Evolutionary conservation across 2,888 invertebrate genomes (phyloP).

Genomic region (Trachelus troglodyta): DNA sequence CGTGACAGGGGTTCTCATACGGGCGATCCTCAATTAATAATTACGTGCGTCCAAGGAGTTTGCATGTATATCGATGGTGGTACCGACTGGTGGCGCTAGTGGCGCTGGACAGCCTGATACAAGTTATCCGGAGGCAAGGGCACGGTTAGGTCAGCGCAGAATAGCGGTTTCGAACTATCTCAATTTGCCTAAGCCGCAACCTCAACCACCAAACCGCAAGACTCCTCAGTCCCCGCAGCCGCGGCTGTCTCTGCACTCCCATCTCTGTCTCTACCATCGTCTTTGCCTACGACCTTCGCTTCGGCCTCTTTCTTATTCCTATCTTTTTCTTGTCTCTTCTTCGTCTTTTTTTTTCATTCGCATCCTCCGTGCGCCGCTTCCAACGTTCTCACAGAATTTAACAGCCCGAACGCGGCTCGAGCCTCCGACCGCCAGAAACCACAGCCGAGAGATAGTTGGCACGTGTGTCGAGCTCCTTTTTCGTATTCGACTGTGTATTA

Average conservation of each 20-base stretch:
- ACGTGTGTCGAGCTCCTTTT: neutral
- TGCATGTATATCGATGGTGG: neutral
- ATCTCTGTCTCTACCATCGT: neutral
- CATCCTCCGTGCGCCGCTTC: neutral
- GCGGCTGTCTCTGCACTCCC: constrained; percentile 8
- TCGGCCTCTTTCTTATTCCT: constrained; percentile 16
- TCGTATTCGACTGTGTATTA: neutral
- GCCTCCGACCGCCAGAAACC: neutral
- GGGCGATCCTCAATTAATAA: neutral
- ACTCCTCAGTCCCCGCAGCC: constrained; percentile 45
- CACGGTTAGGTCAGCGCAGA: constrained; percentile 49
- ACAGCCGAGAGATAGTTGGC: neutral
- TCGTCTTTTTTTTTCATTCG: constrained; percentile 9
- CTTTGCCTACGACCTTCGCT: constrained; percentile 11
- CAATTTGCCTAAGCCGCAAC: constrained; percentile 59
- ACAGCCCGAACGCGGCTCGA: neutral
- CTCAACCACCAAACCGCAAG: constrained; percentile 59
- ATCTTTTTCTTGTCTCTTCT: constrained; percentile 17
- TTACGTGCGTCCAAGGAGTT: neutral
- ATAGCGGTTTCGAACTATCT: constrained; percentile 63
- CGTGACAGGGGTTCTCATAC: neutral
- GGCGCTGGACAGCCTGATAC: neutral
- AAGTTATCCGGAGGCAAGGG: neutral
- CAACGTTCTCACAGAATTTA: neutral
- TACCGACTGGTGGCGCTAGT: neutral